Evolutionary conservation across 2,888 invertebrate species (phyloP).

Genomic region (Melinaea menophilus): DNA sequence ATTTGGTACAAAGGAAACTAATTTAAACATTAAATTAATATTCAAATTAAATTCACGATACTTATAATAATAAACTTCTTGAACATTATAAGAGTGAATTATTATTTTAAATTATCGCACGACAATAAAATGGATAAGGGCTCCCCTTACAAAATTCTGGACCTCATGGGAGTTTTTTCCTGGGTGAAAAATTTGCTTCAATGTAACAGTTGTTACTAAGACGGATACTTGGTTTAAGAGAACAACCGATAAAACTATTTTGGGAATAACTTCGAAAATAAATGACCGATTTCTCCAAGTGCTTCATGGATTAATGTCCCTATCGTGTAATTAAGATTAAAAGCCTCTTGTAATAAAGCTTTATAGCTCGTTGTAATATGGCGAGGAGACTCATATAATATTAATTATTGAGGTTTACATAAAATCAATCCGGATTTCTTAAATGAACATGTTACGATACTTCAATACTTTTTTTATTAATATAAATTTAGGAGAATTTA

Average conservation of each 20-base stretch:
- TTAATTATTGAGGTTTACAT: neutral
- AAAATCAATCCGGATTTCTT: neutral
- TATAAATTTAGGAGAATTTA: too few species aligned
- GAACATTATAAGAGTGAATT: too few species aligned
- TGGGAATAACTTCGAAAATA: slow-evolving; percentile 12
- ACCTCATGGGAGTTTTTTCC: slow-evolving; percentile 13
- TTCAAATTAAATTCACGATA: too few species aligned
- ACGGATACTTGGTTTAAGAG: slow-evolving; percentile 20
- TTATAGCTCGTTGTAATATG: neutral
- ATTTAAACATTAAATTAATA: too few species aligned
- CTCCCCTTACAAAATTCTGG: slow-evolving; percentile 3
- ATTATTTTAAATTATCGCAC: too few species aligned
- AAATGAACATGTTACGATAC: too few species aligned
- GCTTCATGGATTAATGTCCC: slow-evolving; percentile 13
- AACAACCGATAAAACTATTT: slow-evolving; percentile 24
- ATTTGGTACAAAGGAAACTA: too few species aligned
- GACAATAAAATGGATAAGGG: neutral
- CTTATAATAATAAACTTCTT: too few species aligned
- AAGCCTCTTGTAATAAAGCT: slow-evolving; percentile 3
- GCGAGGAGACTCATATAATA: slow-evolving; percentile 5
- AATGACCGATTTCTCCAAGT: slow-evolving; percentile 17
- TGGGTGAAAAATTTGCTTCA: slow-evolving; percentile 19
- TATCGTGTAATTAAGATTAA: slow-evolving; percentile 20
- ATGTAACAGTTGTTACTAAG: slow-evolving; percentile 24
- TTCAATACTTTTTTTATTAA: too few species aligned